Base-by-base conservation (phyloP, 2,888 invertebrate species). In the Colletes collaris region DNA sequence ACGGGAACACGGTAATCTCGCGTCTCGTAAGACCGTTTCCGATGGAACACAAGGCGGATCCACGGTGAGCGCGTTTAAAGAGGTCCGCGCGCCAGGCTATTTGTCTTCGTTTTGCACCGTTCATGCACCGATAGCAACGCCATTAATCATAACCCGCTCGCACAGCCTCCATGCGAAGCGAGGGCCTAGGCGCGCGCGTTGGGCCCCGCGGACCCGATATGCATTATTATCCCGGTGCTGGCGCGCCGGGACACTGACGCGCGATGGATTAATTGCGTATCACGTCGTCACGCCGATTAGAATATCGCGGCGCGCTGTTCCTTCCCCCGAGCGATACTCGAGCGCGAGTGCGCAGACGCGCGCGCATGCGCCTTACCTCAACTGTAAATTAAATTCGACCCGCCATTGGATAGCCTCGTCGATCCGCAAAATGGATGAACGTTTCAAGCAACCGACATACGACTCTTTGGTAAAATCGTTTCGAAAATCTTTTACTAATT, bases 191-290 rank as follows among this genome's bases (percentile, higher is more conserved):
- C 59, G 40, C 59, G 16, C n/a, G 44, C 59, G 44, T 37, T 46
- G 10, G 65, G 50, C 71, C 52, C 69, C 70, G 75, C 65, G 76
- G 76, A 83, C 80, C 73, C 87, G 84, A 84, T 85, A 76, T 44
- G 77, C 72, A 71, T 84, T 83, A 89, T 89, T 89, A 89, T 88
- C 85, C 85, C 85, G 79, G 81, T 71, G 64, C 63, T 40, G 52
- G 11, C 19, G 52, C 70, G 53, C 59, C 66, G 83, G 49, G 83
- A 76, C 70, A 86, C 82, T 85, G 84, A 85, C 88, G 76, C 79
- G 73, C 86, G 88, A 90, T 87, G 88, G 89, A 90, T 90, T 90
- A 90, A 90, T 90, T 90, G 90, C 88, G 87, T 84, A 90, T 89
- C 89, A 87, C 83, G 87, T 87, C 86, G 87, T 86, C 86, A 81